Conservation (phyloP, 2,888 invertebrate species). For the Lissocephala sabroskyi region DNA sequence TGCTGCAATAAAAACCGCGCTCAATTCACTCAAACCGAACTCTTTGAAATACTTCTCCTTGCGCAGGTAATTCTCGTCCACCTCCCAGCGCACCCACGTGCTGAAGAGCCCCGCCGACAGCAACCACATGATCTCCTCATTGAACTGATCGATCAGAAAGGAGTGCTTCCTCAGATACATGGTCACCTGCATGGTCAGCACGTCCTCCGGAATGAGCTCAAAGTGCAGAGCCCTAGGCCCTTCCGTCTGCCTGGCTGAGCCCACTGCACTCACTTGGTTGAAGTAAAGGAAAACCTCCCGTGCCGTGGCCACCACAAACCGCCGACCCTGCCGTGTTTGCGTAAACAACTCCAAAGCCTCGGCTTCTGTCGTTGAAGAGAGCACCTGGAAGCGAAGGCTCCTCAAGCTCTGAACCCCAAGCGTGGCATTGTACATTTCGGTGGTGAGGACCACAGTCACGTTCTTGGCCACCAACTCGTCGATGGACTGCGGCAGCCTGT, state of each 20-base stretch:
- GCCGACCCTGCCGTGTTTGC: background rate
- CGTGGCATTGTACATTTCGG: constrained; percentile 17
- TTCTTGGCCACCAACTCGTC: constrained; percentile 33
- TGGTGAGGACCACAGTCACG: constrained; percentile 27
- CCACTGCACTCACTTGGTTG: constrained; percentile 21
- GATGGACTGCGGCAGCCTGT: constrained; percentile 31
- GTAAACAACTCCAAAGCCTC: constrained; percentile 19
- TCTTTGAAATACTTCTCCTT: constrained; percentile 14
- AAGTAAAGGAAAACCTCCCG: constrained; percentile 27
- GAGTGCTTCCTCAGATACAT: constrained; percentile 56
- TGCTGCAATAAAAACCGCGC: constrained; percentile 26
- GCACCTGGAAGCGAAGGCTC: constrained; percentile 21
- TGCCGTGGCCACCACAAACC: constrained; percentile 20
- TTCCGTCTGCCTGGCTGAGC: too few species aligned
- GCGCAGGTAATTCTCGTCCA: constrained; percentile 12
- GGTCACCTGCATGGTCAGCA: constrained; percentile 35
- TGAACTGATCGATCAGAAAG: constrained; percentile 43
- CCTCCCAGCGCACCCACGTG: constrained; percentile 37
- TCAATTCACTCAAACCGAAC: constrained; percentile 27
- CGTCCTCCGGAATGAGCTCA: constrained; percentile 30
- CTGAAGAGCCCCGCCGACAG: constrained; percentile 42
- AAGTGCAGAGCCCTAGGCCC: constrained; percentile 16
- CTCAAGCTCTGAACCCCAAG: constrained; percentile 25
- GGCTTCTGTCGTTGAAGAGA: background rate
- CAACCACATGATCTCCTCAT: constrained; percentile 42